Evolutionary conservation across 2,113 vertebrate genomes (phyloP).

Genomic region (Myrmecobius fasciatus): DNA sequence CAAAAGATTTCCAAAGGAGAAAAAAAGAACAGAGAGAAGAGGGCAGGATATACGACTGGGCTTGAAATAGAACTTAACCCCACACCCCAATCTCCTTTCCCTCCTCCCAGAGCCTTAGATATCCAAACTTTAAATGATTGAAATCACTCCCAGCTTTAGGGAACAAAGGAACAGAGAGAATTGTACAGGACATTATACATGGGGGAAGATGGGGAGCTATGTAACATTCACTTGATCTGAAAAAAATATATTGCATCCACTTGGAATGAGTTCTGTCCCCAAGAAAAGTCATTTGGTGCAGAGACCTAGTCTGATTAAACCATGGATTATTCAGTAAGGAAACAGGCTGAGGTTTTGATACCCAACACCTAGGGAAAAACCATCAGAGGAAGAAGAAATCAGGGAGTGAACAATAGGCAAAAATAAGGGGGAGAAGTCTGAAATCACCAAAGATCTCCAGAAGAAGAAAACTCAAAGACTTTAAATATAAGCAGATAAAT

Average conservation of each 20-base stretch:
- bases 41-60: not conserved
- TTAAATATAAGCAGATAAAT: not conserved
- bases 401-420: not conserved
- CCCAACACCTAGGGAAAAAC: not conserved
- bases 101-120: not conserved
- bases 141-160: not conserved
- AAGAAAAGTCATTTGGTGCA: not conserved
- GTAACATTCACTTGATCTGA: not conserved
- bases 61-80: not conserved
- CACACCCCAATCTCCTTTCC: not conserved
- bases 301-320: not conserved
- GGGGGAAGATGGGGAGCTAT: not conserved
- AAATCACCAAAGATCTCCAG: not conserved
- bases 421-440: not conserved
- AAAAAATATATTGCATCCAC: not conserved
- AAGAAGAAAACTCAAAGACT: not conserved
- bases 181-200: not conserved
- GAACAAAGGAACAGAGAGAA: not conserved
- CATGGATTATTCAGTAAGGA: no score
- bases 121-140: not conserved
- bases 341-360: not conserved
- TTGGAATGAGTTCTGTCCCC: not conserved
- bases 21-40: not conserved
- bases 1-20: not conserved
- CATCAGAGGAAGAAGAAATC: not conserved